Percentiles rank a stretch among this genome's conserved stretches.
Evolutionary conservation across 2,797 vertebrate genomes (phyloP).

Genomic region (Mionectes olivaceus): DNA sequence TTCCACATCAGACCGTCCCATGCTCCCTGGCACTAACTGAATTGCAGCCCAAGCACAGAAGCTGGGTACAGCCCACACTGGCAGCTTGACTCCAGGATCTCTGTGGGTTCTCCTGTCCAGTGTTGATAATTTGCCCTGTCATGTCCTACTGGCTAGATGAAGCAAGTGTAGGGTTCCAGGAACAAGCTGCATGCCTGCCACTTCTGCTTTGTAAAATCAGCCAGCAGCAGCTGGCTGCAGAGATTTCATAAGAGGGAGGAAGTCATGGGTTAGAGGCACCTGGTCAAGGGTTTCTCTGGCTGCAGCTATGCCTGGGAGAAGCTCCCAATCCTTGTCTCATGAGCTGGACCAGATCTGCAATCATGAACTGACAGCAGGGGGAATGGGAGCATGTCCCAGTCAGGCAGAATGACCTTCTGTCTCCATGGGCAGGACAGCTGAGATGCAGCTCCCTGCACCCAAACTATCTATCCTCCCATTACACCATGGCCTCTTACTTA

Average conservation of each 20-base stretch:
- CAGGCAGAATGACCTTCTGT: background rate
- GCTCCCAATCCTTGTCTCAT: background rate
- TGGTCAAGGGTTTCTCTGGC: background rate
- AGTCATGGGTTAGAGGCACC: background rate
- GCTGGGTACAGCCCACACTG: background rate
- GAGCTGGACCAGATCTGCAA: background rate
- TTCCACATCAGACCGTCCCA: background rate
- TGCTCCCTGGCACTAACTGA: background rate
- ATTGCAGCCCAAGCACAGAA: background rate
- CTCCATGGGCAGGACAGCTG: background rate
- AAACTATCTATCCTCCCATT: background rate
- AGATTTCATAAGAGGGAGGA: slow-evolving; percentile 7
- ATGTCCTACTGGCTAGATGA: background rate
- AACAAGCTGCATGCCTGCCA: background rate
- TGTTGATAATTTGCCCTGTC: background rate
- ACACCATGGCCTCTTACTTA: background rate
- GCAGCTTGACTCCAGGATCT: background rate
- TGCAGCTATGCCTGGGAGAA: background rate
- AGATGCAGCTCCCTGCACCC: background rate
- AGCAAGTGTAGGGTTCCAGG: background rate
- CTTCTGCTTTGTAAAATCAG: background rate
- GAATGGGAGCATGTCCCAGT: background rate
- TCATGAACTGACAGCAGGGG: background rate
- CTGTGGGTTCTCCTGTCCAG: background rate
- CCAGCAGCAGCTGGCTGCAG: background rate